Evolutionary conservation across 2,113 vertebrate species (phyloP).

Genomic region (Macquaria australasica): DNA sequence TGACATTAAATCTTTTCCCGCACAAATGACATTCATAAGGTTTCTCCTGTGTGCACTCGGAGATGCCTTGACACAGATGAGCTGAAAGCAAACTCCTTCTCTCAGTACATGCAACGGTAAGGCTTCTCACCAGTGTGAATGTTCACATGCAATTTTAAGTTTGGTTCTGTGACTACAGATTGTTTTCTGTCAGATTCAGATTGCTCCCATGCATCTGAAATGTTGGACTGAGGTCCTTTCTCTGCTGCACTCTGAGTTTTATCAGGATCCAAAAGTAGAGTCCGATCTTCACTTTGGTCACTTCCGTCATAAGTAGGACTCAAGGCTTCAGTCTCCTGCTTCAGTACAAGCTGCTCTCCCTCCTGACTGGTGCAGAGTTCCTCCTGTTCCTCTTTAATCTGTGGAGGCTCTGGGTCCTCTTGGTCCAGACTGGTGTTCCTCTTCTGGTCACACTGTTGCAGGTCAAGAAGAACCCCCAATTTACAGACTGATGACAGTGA

Average conservation of each 20-base stretch:
- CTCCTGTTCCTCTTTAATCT: no score
- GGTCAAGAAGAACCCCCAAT: neutral
- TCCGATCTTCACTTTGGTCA: neutral
- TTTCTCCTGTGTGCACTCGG: no score
- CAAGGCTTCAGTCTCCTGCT: neutral
- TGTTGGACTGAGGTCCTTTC: neutral
- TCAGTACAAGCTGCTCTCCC: no score
- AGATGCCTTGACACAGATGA: no score
- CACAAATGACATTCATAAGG: no score
- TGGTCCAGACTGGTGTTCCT: neutral
- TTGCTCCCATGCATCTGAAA: neutral
- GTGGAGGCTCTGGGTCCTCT: no score
- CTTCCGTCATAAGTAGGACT: constrained; percentile 9
- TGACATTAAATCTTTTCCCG: neutral
- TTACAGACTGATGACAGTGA: neutral
- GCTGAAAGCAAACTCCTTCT: no score
- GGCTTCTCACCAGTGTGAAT: no score
- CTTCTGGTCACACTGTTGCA: neutral
- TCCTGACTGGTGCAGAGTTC: no score
- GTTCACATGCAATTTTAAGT: neutral
- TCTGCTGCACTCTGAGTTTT: neutral
- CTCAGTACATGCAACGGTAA: no score
- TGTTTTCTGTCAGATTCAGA: neutral
- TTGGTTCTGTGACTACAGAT: no score
- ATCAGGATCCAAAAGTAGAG: neutral